Evolutionary conservation across 2,888 invertebrate genomes (phyloP).

Genomic region (Sicus ferrugineus): DNA sequence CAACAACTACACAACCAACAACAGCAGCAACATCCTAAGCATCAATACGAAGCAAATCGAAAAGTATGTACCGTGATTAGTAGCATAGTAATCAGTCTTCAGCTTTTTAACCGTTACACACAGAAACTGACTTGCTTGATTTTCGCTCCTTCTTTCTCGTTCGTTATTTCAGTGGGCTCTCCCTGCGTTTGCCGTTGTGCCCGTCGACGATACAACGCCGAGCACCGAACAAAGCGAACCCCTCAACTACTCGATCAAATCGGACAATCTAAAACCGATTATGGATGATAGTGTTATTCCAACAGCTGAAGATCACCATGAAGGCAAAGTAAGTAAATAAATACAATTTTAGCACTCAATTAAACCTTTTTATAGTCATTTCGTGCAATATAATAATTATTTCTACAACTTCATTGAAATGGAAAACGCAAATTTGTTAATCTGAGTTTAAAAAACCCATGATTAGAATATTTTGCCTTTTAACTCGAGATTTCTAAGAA

Average conservation of each 20-base stretch:
- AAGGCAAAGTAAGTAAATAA: constrained; percentile 6
- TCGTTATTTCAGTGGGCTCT: constrained; percentile 26
- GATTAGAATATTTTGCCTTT: no score
- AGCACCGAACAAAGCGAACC: constrained; percentile 10
- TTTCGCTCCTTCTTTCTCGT: constrained; percentile 3
- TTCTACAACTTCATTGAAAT: no score
- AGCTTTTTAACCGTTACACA: constrained; percentile 18
- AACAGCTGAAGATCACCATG: background rate
- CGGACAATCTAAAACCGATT: background rate
- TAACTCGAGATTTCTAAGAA: no score
- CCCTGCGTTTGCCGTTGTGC: constrained; percentile 30
- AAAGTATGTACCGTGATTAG: background rate
- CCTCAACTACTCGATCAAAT: constrained; percentile 27
- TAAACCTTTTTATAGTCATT: no score
- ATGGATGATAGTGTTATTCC: background rate
- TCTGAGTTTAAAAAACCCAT: no score
- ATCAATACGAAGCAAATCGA: background rate
- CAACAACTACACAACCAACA: constrained; percentile 33
- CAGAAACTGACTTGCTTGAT: background rate
- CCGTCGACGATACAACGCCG: background rate
- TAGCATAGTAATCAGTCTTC: background rate
- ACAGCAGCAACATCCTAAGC: constrained; percentile 32
- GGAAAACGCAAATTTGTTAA: no score
- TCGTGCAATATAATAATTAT: no score
- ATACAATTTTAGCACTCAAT: background rate